These are phyloP conservation scores for Hassar affinis DNA, from an alignment of 2,113 vertebrate genomes.

Conservation along the genomic window DNA sequence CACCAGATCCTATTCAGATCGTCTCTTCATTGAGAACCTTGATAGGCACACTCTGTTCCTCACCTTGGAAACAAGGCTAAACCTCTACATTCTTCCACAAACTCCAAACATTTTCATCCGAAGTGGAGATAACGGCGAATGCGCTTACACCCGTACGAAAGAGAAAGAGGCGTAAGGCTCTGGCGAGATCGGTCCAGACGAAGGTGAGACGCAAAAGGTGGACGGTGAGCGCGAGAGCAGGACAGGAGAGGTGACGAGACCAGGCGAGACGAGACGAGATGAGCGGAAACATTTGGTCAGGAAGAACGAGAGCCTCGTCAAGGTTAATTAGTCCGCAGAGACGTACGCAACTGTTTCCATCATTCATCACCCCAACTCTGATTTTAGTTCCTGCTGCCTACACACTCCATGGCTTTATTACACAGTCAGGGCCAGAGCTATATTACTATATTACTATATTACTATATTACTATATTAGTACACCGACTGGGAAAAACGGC, in stretches of 20 bases:
- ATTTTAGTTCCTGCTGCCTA: constrained; percentile 56
- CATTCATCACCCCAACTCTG: constrained; percentile 70
- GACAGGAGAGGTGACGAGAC: constrained; percentile 34
- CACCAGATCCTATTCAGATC: constrained; percentile 13
- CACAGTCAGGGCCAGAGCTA: constrained; percentile 3
- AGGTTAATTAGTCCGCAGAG: constrained; percentile 80
- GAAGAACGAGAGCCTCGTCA: constrained; percentile 71
- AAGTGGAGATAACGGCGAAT: constrained; percentile 25
- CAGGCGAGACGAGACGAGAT: constrained; percentile 1
- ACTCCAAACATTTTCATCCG: constrained; percentile 40
- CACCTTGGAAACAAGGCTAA: constrained; percentile 54
- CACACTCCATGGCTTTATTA: constrained; percentile 24
- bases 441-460: constrained; percentile 32
- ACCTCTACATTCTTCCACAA: constrained; percentile 35
- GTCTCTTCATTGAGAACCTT: constrained; percentile 42
- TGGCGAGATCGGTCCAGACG: no score
- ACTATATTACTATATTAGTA: constrained; percentile 22
- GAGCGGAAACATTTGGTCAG: constrained; percentile 68
- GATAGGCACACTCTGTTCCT: constrained; percentile 48
- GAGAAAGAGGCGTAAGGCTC: background rate
- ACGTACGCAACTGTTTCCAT: constrained; percentile 65
- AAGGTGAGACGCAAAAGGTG: constrained; percentile 28
- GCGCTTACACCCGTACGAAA: background rate
- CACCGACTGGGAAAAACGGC: background rate
- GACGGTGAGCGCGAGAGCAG: constrained; percentile 9